Conservation (phyloP, 2,113 vertebrate species). For the Seriola quinqueradiata region DNA sequence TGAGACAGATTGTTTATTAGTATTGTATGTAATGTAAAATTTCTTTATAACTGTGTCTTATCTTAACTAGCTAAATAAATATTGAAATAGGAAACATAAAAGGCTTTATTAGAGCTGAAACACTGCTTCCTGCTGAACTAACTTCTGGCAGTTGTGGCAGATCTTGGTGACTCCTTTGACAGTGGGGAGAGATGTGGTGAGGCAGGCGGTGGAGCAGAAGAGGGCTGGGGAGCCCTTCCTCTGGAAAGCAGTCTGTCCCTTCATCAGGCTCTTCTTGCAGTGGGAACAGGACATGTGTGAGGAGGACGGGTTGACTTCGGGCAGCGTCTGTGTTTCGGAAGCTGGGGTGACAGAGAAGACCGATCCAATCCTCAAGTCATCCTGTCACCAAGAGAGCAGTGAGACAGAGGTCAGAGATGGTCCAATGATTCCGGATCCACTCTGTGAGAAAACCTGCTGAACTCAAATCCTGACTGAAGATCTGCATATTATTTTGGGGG, state of each 20-base stretch:
- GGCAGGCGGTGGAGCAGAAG: conserved; percentile 92
- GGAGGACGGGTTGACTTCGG: conserved; percentile 59
- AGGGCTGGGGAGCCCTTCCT: conserved; percentile 94
- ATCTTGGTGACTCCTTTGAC: conserved; percentile 84
- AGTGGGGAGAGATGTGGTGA: conserved; percentile 78
- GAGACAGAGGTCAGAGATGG: neutral
- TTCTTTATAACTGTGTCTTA: neutral
- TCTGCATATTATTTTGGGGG: too few relatives aligned
- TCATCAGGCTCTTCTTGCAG: conserved; percentile 94
- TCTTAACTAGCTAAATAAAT: neutral
- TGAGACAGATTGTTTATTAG: too few relatives aligned
- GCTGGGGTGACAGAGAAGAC: conserved; percentile 93
- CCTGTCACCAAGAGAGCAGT: conserved; percentile 75
- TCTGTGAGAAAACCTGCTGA: too few relatives aligned
- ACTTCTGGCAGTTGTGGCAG: conserved; percentile 94
- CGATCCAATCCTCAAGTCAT: conserved; percentile 95
- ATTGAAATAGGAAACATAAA: neutral
- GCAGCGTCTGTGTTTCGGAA: conserved; percentile 12
- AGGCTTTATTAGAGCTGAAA: too few relatives aligned
- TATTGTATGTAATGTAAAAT: too few relatives aligned
- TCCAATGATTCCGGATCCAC: neutral
- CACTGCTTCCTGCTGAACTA: neutral
- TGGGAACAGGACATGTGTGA: conserved; percentile 91
- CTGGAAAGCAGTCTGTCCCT: conserved; percentile 98
- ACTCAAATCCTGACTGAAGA: too few relatives aligned